Conservation (phyloP, 2,113 vertebrate species). For the Danionella cerebrum region DNA sequence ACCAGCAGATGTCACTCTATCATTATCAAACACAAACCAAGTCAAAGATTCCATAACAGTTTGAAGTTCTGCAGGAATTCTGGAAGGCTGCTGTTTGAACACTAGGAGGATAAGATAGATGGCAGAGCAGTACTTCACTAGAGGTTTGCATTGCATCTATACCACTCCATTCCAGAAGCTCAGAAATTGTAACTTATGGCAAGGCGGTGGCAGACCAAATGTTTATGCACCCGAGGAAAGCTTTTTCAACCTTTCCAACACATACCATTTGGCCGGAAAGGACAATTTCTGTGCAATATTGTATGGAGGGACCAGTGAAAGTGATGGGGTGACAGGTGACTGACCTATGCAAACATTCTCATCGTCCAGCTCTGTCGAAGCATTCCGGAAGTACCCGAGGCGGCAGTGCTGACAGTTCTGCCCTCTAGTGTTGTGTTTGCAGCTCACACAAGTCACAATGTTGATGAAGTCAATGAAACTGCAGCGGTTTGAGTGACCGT, state of each 20-base stretch:
- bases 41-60: too few species aligned
- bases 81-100: too few species aligned
- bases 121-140: too few species aligned
- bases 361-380: conserved; percentile 71
- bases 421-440: conserved; percentile 92
- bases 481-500: conserved; percentile 92
- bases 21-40: conserved; percentile 31
- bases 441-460: conserved; percentile 93
- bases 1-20: conserved; percentile 41
- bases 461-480: conserved; percentile 96
- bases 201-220: conserved; percentile 6
- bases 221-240: not conserved
- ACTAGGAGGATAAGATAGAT: too few species aligned
- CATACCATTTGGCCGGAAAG: conserved; percentile 1
- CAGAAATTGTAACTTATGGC: conserved; percentile 10
- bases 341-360: conserved; percentile 84
- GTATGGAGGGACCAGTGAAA: not conserved
- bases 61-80: too few species aligned
- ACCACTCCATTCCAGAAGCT: not conserved
- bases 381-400: conserved; percentile 83
- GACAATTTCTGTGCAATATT: conserved; percentile 3
- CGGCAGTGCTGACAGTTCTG: conserved; percentile 91
- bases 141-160: too few species aligned
- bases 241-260: not conserved
- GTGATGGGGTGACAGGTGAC: conserved; percentile 13